Evolutionary conservation across 2,797 vertebrate genomes (phyloP), one percentile per base, ranked within the genome.

Genomic region (Hemibagrus guttatus): DNA sequence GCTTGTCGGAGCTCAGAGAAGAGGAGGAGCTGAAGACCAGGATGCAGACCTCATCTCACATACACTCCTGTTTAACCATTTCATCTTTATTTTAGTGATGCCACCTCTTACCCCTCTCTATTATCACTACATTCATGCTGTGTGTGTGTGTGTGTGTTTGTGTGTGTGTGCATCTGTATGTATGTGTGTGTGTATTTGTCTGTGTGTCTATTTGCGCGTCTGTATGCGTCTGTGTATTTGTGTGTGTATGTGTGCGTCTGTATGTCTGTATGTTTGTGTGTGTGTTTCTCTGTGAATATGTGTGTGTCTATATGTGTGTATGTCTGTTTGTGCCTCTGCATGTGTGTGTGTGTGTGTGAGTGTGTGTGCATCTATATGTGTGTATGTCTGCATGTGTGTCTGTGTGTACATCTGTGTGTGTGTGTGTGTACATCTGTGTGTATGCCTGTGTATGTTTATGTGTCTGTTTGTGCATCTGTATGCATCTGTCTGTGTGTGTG

Each of bases 291-390:
- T 46, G 42, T 46, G n/a, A n/a, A n/a, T n/a, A n/a, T 80, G 84
- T 63, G 68, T 84, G 39, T 84, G 84, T 85, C 11, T 84, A n/a
- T 87, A n/a, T 87, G 8, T 83, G 21, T 88, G 31, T 80, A 78
- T 63, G 68, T 84, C 28, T 84, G 85, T 83, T 63, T 82, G 35
- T 81, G 81, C n/a, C n/a, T n/a, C n/a, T 80, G 11, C 90, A 84
- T 81, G 49, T 85, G 16, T 90, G 21, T 42, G 35, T 72, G 1
- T 49, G 46, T n/a, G n/a, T n/a, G n/a, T n/a, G n/a, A n/a, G n/a
- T n/a, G n/a, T n/a, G n/a, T n/a, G n/a, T n/a, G n/a, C n/a, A n/a
- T n/a, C 42, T 46, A 6, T 46, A 3, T 46, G 42, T 46, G 3
- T 46, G 42, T 46, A 3, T 46, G 42, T 46, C 42, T 46, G 42